phyloP scores from a whole-genome alignment of 2,888 invertebrate species.

The Protula sp. region DNA sequence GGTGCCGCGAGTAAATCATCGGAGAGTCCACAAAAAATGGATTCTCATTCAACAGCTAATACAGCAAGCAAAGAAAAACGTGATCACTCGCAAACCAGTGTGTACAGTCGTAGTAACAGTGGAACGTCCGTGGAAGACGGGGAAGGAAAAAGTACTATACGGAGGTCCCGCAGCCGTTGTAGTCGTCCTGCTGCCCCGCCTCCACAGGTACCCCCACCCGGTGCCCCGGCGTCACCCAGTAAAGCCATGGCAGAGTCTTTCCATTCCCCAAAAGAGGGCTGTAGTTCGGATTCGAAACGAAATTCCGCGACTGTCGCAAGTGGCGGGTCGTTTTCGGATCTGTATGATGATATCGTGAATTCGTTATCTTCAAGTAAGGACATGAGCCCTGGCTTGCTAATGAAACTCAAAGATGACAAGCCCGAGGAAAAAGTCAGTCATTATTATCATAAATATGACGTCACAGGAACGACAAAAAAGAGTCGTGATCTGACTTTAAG shows the following conservation, averaged over 20 bases:
- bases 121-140: background rate
- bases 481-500: background rate
- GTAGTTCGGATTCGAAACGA: background rate
- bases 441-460: slow-evolving; percentile 1
- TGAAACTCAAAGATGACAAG: background rate
- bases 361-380: background rate
- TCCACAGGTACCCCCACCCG: background rate
- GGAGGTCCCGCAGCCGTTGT: background rate
- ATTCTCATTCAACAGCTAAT: too few relatives aligned
- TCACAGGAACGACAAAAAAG: background rate
- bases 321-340: background rate
- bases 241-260: background rate
- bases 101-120: background rate
- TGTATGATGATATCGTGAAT: background rate
- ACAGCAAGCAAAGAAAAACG: background rate
- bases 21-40: background rate
- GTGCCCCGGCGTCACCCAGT: background rate
- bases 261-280: background rate
- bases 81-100: background rate
- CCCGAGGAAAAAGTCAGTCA: background rate
- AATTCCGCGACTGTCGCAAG: background rate
- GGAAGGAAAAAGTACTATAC: background rate
- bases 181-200: background rate
- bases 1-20: background rate
- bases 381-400: background rate